Percentiles rank a stretch among this genome's conserved stretches.
Conservation (phyloP, 1,140 invertebrate species). For the Drosophila arizonae region DNA sequence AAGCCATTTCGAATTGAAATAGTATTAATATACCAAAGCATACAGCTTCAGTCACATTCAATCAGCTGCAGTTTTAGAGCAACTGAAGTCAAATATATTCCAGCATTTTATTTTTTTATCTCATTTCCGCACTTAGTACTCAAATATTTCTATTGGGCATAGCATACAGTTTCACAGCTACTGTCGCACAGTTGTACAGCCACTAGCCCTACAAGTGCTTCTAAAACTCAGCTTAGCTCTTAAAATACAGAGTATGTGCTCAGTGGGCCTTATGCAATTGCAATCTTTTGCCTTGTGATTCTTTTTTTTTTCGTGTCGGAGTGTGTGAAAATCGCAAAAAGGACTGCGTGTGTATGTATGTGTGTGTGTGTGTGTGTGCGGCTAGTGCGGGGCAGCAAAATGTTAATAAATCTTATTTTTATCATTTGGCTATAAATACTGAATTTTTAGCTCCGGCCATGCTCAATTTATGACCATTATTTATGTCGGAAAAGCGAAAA, state of each 20-base stretch:
- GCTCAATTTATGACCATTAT: constrained; percentile 83
- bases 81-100: too few relatives aligned
- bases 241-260: not conserved
- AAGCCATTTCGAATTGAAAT: too few relatives aligned
- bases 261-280: not conserved
- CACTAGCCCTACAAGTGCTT: too few relatives aligned
- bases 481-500: constrained; percentile 82
- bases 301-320: constrained; percentile 29
- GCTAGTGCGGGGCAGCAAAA: constrained; percentile 67
- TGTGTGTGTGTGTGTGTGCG: constrained; percentile 21
- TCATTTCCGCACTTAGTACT: too few relatives aligned
- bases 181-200: too few relatives aligned
- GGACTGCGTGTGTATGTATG: constrained; percentile 24
- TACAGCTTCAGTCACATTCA: too few relatives aligned
- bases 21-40: too few relatives aligned
- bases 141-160: too few relatives aligned
- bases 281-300: constrained; percentile 12
- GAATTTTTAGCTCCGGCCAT: constrained; percentile 83
- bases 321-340: constrained; percentile 43
- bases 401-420: constrained; percentile 83
- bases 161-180: too few relatives aligned
- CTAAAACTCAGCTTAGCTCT: not conserved
- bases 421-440: constrained; percentile 83
- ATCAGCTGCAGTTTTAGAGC: too few relatives aligned
- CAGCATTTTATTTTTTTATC: too few relatives aligned